Evolutionary conservation across 2,797 vertebrate genomes (phyloP), one percentile per base, ranked within the genome.

Genomic region (Takifugu ocellatus): DNA sequence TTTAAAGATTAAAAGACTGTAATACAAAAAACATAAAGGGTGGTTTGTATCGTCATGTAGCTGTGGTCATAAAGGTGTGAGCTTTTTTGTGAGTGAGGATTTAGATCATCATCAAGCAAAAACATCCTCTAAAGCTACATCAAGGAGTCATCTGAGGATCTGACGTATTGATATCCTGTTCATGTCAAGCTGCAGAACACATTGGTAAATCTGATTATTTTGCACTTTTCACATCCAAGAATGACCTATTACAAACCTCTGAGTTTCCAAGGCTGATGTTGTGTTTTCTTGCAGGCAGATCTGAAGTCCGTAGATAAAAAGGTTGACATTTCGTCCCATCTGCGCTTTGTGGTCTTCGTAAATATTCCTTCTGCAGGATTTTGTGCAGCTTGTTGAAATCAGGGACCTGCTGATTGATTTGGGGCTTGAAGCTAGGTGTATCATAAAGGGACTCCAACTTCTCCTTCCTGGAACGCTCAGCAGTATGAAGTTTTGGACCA

Each of bases 281-380:
- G 27, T 70, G 85, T 66, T 74, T 84, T 62, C 87, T 88, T 36
- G 57, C 60, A 39, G 49, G 72, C 51, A 93, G 88, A 58, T 75
- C 84, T 51, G 95, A 91, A 0, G 95, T 98, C 73, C 90, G 92
- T 51, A 98, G 82, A 68, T 77, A 67, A 86, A 99, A 99, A 3
- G 96, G 95, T 61, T 93, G 92, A 87, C 79, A 97, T 65, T 45
- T 90, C n/a, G 91, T 96, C 29, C 74, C 70, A 54, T 93, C 93
- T 82, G 77, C 89, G 53, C 59, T 83, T 69, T 91, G 89, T 47
- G 81, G 74, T 75, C 77, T 92, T 44, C 75, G 87, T 72, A 85
- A 51, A 2, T 71, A 81, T 80, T 90, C 87, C 66, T 75, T 93
- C 81, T 94, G 95, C 75, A 97, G 91, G 2, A 88, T 88, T 84